Evolutionary conservation across 2,113 vertebrate genomes (phyloP), one percentile per base, ranked within the genome.

Genomic region (Dascyllus trimaculatus): DNA sequence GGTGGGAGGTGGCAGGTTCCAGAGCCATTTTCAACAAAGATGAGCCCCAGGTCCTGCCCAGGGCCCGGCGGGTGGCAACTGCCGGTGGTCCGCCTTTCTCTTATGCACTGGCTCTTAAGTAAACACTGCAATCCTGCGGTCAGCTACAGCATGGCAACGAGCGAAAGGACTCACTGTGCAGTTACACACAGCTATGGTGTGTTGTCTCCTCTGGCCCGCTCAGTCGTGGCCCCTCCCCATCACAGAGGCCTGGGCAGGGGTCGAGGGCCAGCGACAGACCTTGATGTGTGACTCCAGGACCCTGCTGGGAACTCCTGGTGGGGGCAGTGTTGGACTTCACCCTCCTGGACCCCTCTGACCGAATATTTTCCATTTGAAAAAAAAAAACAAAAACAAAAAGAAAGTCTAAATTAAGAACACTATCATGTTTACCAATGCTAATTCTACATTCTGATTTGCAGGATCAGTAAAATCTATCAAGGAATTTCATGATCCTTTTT

Each of bases 11-110:
- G 74, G 88, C 85, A 90, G 86, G 89, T 90, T 93, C 82, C 77
- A 62, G 85, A 93, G 94, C 93, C 94, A 94, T 91, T 93, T 93
- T 92, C 93, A 94, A 94, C 95, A 95, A 93, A 94, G 95, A 95
- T 94, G 93, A 95, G 92, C 92, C 93, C 85, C 89, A 91, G 90
- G 87, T 83, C 88, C 84, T 85, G 90, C 82, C 93, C 90, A 85
- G 88, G 62, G 40, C 93, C 93, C 69, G 60, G 89, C 89, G 93
- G 93, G 92, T 93, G 93, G 93, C 77, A 82, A 80, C 91, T 91
- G 91, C 91, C 84, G 94, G 95, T 95, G 95, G 94, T 95, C 94
- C 77, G 81, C 89, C 87, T 86, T 94, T 95, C 93, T 94, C 93
- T 94, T 94, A 93, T 95, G 93, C 95, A 95, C 93, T 82, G 93